These are phyloP conservation scores for Cydia strobilella DNA, from an alignment of 1,140 invertebrate species.

Conservation along the genomic window DNA sequence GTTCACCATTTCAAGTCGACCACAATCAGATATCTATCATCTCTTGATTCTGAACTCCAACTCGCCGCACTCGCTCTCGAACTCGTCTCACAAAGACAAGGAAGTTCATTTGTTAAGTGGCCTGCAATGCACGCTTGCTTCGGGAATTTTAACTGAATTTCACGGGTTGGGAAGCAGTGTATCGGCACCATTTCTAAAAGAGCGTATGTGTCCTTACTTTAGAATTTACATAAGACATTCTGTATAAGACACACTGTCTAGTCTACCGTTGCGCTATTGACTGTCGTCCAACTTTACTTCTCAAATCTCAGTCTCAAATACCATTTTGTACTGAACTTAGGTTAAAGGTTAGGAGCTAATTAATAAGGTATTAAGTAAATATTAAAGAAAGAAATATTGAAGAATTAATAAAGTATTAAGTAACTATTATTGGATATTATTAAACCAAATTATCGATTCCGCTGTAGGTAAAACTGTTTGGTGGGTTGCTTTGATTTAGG, in stretches of 20 bases:
- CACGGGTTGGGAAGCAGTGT: conserved; percentile 25
- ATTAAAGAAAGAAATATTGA: too few species aligned
- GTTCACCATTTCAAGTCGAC: background rate
- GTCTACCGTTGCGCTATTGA: background rate
- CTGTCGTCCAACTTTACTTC: conserved; percentile 11
- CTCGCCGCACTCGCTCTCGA: background rate
- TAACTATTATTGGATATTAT: background rate
- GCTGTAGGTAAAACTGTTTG: too few species aligned
- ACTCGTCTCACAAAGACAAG: conserved; percentile 41
- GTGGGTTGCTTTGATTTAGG: too few species aligned
- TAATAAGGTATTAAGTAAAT: too few species aligned
- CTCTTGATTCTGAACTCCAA: conserved; percentile 35
- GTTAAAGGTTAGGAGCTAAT: background rate
- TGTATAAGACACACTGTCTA: background rate
- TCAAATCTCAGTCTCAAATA: conserved; percentile 8
- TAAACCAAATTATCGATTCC: too few species aligned
- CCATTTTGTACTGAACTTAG: background rate
- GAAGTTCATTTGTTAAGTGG: conserved; percentile 47
- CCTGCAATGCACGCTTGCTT: conserved; percentile 37
- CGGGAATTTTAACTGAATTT: conserved; percentile 47
- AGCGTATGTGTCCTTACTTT: background rate
- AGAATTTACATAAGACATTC: conserved; percentile 39
- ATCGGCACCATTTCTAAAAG: conserved; percentile 32
- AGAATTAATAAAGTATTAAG: too few species aligned
- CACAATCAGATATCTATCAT: conserved; percentile 13